phyloP scores from a whole-genome alignment of 1,140 invertebrate species.

The Papilio dardanus region DNA sequence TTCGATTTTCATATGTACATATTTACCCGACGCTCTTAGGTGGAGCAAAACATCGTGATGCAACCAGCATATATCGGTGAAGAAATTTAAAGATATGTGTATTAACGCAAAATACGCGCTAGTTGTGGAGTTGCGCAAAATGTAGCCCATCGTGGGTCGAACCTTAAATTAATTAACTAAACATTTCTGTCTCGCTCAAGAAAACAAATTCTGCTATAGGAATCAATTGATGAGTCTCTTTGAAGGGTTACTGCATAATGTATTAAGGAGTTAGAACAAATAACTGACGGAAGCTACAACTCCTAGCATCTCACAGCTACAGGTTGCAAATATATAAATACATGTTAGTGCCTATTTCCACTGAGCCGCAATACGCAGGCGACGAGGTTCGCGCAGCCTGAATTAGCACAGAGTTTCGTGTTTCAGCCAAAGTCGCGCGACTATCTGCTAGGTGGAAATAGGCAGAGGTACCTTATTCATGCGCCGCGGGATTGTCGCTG shows the following conservation, averaged over 20 bases:
- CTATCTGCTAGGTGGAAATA: background rate
- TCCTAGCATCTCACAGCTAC: constrained; percentile 32
- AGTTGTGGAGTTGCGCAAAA: too few species aligned
- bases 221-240: background rate
- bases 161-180: too few species aligned
- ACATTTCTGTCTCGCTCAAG: background rate
- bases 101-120: too few species aligned
- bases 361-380: background rate
- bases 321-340: constrained; percentile 48
- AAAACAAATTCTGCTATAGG: background rate
- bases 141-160: too few species aligned
- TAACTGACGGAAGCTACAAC: constrained; percentile 3
- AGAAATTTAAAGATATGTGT: too few species aligned
- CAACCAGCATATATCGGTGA: too few species aligned
- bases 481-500: constrained; percentile 51
- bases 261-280: background rate
- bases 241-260: constrained; percentile 14
- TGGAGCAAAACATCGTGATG: too few species aligned
- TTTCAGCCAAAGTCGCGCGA: background rate
- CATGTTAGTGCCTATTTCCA: constrained; percentile 38
- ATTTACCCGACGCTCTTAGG: too few species aligned
- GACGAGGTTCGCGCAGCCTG: background rate
- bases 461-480: background rate
- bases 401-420: background rate
- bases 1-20: too few species aligned